Percentiles rank a stretch among this genome's conserved stretches.
phyloP scores from a whole-genome alignment of 2,113 vertebrate species.

The Tretioscincus oriximinensis region DNA sequence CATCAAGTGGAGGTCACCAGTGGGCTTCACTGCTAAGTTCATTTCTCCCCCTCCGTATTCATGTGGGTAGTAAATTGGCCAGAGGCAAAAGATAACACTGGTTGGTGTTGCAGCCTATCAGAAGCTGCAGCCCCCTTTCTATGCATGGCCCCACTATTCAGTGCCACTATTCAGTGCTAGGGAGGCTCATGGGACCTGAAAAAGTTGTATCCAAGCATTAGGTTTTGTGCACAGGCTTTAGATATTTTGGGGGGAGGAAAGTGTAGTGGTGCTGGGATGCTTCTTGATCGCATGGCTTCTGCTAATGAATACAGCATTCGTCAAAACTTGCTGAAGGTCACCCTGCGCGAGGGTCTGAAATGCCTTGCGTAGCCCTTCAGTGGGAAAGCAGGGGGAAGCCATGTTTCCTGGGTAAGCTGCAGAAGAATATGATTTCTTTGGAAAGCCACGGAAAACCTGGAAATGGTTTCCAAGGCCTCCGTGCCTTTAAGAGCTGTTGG shows the following conservation, averaged over 20 bases:
- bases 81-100: too few species aligned
- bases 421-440: neutral
- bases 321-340: neutral
- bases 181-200: too few species aligned
- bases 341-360: neutral
- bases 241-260: too few species aligned
- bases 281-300: neutral
- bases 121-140: too few species aligned
- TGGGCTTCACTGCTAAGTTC: too few species aligned
- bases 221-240: neutral
- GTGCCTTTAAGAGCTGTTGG: slow-evolving; percentile 14
- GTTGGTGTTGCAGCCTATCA: too few species aligned
- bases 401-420: neutral
- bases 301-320: neutral
- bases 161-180: neutral
- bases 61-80: too few species aligned
- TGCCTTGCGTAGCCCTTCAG: neutral
- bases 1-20: too few species aligned
- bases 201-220: too few species aligned
- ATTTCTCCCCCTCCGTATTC: too few species aligned
- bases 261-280: too few species aligned
- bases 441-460: neutral
- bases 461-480: neutral
- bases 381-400: neutral
- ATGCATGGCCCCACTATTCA: too few species aligned